Base-by-base conservation (phyloP, 2,888 invertebrate species). In the Melitaea athalia region DNA sequence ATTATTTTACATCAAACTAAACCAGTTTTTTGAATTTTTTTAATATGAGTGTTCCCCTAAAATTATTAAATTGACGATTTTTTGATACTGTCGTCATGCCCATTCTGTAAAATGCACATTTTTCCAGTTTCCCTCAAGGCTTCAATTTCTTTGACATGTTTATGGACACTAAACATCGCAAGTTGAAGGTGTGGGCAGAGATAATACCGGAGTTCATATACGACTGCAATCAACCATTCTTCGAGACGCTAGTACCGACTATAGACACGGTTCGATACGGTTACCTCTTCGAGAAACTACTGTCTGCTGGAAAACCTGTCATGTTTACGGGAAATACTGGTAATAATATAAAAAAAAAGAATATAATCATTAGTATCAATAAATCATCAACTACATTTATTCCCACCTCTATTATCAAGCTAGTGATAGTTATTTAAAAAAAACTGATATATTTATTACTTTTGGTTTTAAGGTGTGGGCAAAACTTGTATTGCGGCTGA, bases 311-410 rank as follows among this genome's bases (percentile, higher is more conserved):
- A 45, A 95, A 95, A 77, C 96, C 98, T 0, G 97, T 98, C 10
- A 94, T 98, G 86, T 95, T 96, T 74, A 97, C 97, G n/a, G 98
- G 98, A n/a, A 95, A 94, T 59, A 98, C 98, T 61, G 97, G 96
- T 95, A 77, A 24, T 24, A 12, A 59, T 17, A 53, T 14, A 8
- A 5, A 17, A 45, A 42, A 10, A 59, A 45, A 3, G 0, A 45
- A 11, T 14, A 45, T 45, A 7, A 14, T 38, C 5, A 38, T 38
- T 8, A 38, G 38, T 5, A 38, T 38, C 38, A 38, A 38, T 38
- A 7, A 38, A 3, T 38, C 5, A 38, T 38, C 8, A 38, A 2
- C 5, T 7, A 38, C 6, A 3, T 38, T 38, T 38, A 38, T 8
- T 38, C 38, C 38, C 6, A 38, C 8, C 38, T 5, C 24, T 24